Evolutionary conservation across 1,140 invertebrate genomes (phyloP).

Genomic region (Lordiphosa stackelbergi): DNA sequence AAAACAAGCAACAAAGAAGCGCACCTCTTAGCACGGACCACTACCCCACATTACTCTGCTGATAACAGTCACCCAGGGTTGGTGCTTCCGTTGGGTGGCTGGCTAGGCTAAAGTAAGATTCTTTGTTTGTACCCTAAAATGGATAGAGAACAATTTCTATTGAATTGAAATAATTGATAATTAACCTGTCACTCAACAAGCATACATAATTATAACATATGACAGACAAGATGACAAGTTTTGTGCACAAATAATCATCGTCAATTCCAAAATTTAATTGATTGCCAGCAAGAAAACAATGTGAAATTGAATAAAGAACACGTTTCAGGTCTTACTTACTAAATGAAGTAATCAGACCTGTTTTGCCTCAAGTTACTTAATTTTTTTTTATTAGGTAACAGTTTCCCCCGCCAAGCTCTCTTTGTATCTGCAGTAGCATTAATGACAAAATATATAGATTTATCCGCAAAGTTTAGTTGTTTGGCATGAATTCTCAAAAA

Average conservation of each 20-base stretch:
- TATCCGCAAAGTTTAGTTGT: too few relatives aligned
- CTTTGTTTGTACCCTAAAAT: too few relatives aligned
- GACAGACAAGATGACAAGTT: too few relatives aligned
- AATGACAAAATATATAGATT: too few relatives aligned
- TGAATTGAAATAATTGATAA: slow-evolving; percentile 7
- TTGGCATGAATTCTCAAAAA: too few relatives aligned
- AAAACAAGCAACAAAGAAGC: too few relatives aligned
- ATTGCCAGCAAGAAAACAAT: not conserved
- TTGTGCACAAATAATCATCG: slow-evolving; percentile 4
- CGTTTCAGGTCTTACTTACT: slow-evolving; percentile 25
- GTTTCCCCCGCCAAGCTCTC: slow-evolving; percentile 8
- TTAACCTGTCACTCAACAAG: slow-evolving; percentile 39
- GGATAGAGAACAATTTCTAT: not conserved
- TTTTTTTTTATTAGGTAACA: slow-evolving; percentile 21
- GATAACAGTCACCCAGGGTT: too few relatives aligned
- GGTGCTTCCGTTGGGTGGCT: too few relatives aligned
- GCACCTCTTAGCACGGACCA: too few relatives aligned
- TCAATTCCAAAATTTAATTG: slow-evolving; percentile 2
- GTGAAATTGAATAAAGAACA: slow-evolving; percentile 25
- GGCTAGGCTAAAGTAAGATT: too few relatives aligned
- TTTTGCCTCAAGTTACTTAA: slow-evolving; percentile 29
- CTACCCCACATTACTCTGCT: too few relatives aligned
- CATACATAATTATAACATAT: slow-evolving; percentile 25
- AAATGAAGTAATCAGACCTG: slow-evolving; percentile 33
- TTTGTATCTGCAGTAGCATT: too few relatives aligned